Percentiles rank a stretch among this genome's conserved stretches.
phyloP scores from a whole-genome alignment of 2,888 invertebrate species.

The Leptogaster cylindrica region DNA sequence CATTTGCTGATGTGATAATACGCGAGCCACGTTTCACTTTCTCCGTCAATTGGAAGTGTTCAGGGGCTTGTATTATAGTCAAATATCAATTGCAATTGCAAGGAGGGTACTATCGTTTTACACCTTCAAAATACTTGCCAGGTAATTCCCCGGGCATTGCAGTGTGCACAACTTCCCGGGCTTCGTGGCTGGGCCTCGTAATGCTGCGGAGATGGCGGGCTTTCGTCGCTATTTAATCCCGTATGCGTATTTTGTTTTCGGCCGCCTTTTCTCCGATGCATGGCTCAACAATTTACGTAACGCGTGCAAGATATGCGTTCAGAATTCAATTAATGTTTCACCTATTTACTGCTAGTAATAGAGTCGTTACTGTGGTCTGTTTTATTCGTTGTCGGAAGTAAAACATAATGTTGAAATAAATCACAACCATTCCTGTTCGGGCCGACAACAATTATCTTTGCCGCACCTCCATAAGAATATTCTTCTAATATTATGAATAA shows the following conservation, averaged over 20 bases:
- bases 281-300: constrained; percentile 9
- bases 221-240: constrained; percentile 6
- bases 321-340: no score
- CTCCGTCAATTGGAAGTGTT: constrained; percentile 26
- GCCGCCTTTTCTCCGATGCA: not conserved
- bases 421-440: no score
- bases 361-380: no score
- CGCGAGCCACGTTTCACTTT: constrained; percentile 47
- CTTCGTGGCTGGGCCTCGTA: not conserved
- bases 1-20: constrained; percentile 40
- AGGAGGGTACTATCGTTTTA: constrained; percentile 1
- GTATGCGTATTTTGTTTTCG: not conserved
- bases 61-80: not conserved
- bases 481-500: no score
- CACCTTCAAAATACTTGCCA: constrained; percentile 4
- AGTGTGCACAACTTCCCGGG: not conserved
- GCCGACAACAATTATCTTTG: no score
- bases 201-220: not conserved
- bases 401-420: no score
- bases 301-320: no score
- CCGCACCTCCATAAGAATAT: no score
- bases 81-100: not conserved
- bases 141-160: not conserved
- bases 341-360: no score
- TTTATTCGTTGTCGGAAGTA: no score